Evolutionary conservation across 1,140 invertebrate genomes (phyloP).

Genomic region (Trichonephila inaurata): DNA sequence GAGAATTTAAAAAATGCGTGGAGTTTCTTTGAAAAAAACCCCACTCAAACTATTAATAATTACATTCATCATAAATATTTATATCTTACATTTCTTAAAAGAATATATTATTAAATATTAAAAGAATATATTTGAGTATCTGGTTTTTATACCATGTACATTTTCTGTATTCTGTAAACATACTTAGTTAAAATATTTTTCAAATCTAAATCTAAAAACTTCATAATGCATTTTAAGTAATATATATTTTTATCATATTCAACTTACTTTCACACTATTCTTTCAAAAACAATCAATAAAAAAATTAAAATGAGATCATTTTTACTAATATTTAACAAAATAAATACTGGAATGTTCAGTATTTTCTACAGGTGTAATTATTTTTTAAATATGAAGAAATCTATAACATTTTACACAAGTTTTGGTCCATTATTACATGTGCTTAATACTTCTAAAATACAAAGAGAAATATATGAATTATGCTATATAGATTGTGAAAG

Average conservation of each 20-base stretch:
- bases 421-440: background rate
- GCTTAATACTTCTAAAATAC: background rate
- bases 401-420: background rate
- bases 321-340: constrained; percentile 1
- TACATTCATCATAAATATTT: background rate
- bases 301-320: constrained; percentile 11
- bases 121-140: background rate
- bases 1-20: too few species aligned
- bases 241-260: background rate
- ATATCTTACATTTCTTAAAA: constrained; percentile 8
- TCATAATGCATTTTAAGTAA: background rate
- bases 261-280: background rate
- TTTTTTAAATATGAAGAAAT: too few species aligned
- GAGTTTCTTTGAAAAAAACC: too few species aligned
- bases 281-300: background rate
- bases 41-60: background rate
- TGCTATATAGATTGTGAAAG: background rate
- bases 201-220: background rate
- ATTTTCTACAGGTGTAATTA: background rate
- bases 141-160: too few species aligned
- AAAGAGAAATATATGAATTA: background rate
- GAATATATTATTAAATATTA: constrained; percentile 27
- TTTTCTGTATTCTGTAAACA: constrained; percentile 6
- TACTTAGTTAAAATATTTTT: constrained; percentile 4
- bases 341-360: background rate